Conservation (phyloP, 1,140 invertebrate species). For the Hyphantria cunea region DNA sequence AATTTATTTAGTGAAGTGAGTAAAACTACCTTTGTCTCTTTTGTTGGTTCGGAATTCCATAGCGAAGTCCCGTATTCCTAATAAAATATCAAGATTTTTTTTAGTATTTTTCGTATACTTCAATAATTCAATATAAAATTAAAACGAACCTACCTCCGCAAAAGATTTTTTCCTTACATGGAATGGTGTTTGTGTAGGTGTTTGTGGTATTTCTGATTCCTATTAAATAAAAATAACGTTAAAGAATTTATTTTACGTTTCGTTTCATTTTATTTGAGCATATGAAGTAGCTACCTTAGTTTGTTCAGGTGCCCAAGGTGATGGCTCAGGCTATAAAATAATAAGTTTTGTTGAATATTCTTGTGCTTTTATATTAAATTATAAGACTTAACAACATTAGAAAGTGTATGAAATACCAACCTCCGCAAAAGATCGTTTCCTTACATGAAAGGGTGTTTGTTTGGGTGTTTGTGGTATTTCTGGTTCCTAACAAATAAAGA, state of each 20-base stretch:
- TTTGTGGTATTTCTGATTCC: conserved; percentile 30
- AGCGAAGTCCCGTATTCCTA: conserved; percentile 3
- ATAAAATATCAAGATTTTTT: conserved; percentile 6
- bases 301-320: background rate
- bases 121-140: background rate
- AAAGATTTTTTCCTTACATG: conserved; percentile 27
- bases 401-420: conserved; percentile 7
- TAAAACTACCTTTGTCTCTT: conserved; percentile 16
- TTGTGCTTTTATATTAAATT: too few species aligned
- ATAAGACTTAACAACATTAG: too few species aligned
- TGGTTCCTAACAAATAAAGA: conserved; percentile 34
- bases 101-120: background rate
- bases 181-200: conserved; percentile 29
- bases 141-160: conserved; percentile 21
- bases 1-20: conserved; percentile 2
- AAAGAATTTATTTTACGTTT: background rate
- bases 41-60: background rate
- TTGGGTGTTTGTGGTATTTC: conserved; percentile 25
- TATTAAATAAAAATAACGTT: conserved; percentile 23
- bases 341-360: too few species aligned
- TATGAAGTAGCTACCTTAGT: background rate
- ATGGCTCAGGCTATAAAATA: background rate
- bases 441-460: conserved; percentile 30
- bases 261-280: background rate
- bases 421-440: conserved; percentile 25